phyloP scores from a whole-genome alignment of 2,888 invertebrate genomes.

The Yponomeuta sedellus region DNA sequence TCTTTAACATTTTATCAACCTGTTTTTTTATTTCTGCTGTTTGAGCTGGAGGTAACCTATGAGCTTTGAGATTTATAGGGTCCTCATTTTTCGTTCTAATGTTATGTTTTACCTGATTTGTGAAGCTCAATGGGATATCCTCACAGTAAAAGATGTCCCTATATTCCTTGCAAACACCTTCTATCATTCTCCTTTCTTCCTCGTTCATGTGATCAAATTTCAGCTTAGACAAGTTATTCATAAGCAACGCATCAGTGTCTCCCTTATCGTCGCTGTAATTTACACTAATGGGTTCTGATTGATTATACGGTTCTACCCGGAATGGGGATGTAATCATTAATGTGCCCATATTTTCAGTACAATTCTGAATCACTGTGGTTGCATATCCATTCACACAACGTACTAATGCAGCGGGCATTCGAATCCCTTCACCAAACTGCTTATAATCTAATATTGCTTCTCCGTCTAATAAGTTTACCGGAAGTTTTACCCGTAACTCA shows the following conservation, averaged over 20 bases:
- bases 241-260: neutral
- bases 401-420: neutral
- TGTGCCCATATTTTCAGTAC: neutral
- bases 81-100: conserved; percentile 22
- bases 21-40: conserved; percentile 23
- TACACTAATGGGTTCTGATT: neutral
- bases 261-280: neutral
- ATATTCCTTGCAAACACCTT: conserved; percentile 24
- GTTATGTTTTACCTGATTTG: conserved; percentile 10
- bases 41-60: conserved; percentile 20
- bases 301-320: neutral
- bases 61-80: conserved; percentile 24
- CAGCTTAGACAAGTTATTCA: neutral
- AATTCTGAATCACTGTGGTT: conserved; percentile 1
- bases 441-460: neutral
- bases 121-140: conserved; percentile 8
- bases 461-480: conserved; percentile 2
- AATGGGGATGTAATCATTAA: neutral
- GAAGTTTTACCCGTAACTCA: neutral
- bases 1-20: conserved; percentile 23
- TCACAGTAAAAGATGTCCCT: conserved; percentile 18
- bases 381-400: neutral
- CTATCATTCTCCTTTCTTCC: conserved; percentile 14
- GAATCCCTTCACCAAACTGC: neutral
- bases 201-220: neutral